Evolutionary conservation across 2,888 invertebrate genomes (phyloP), one percentile per base, ranked within the genome.

Genomic region (Eupithecia exiguata): DNA sequence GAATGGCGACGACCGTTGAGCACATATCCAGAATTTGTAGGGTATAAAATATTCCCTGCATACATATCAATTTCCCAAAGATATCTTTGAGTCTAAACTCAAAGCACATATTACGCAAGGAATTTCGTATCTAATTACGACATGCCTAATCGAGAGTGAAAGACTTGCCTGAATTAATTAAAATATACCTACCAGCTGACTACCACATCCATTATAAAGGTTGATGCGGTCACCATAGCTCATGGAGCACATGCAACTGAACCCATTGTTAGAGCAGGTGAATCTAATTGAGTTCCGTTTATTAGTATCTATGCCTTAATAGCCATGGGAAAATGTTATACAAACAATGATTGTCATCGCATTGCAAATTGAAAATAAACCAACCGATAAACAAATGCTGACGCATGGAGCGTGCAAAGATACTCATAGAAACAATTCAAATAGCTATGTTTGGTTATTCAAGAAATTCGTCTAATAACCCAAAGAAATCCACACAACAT

Each of bases 261-360:
- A 87, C 83, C 87, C 84, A 88, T 89, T 91, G 89, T 90, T 78
- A 74, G 71, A 63, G 82, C 85, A 91, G 88, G 87, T 89, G 87
- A 89, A 85, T 88, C 85, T 90, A 88, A 90, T 90, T 89, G 86
- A 86, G 84, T 87, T 85, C 84, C 83, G 81, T 84, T 83, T 83
- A 82, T n/a, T 67, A 75, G 67, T 62, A 70, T 70, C 65, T 70
- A 58, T 58, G 67, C 72, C 61, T 49, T 72, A 72, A 72, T 65
- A 65, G 38, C 35, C 65, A 74, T 71, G 71, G 74, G 72, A 70
- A 65, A 74, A 75, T 70, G 65, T 70, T 74, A 72, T 65, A 74
- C 70, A 72, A 35, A 66, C 40, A 40, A 43, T 66, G 21, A 66
- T 66, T 43, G 66, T 25, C 38, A 66, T 21, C 66, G 40, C 14